Evolutionary conservation across 2,888 invertebrate species (phyloP).

Genomic region (Acronicta psi): DNA sequence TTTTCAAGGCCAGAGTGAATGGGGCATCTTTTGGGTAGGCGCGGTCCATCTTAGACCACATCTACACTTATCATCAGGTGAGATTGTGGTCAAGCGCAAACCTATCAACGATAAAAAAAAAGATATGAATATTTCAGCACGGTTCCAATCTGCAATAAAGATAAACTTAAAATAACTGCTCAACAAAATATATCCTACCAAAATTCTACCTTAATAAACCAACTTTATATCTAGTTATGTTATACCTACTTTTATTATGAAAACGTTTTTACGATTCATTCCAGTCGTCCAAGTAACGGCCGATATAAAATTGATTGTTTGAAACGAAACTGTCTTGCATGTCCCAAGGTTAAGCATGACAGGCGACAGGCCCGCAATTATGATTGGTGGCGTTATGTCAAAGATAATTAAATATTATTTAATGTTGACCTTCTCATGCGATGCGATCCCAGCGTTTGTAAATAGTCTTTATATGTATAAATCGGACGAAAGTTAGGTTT

Average conservation of each 20-base stretch:
- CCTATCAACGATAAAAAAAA: no score
- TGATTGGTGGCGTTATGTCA: conserved; percentile 37
- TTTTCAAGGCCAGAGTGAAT: no score
- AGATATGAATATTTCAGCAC: no score
- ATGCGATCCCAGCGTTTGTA: conserved; percentile 10
- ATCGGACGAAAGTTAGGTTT: not conserved
- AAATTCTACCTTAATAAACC: not conserved
- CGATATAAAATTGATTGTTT: conserved; percentile 35
- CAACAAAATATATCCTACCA: not conserved
- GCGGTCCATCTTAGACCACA: no score
- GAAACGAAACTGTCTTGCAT: conserved; percentile 45
- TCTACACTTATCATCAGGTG: no score
- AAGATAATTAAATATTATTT: conserved; percentile 49
- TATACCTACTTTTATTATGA: conserved; percentile 28
- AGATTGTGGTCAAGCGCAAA: no score
- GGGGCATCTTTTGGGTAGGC: no score
- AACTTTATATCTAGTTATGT: conserved; percentile 4
- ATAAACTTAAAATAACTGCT: not conserved
- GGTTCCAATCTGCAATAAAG: not conserved
- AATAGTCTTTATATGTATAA: conserved; percentile 1
- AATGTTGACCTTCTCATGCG: conserved; percentile 47
- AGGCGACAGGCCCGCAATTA: conserved; percentile 35
- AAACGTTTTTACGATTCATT: conserved; percentile 35
- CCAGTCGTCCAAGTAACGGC: conserved; percentile 7
- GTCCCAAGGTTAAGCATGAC: conserved; percentile 49